Evolutionary conservation across 2,797 vertebrate species (phyloP).

Genomic region (Cephalopachus bancanus): DNA sequence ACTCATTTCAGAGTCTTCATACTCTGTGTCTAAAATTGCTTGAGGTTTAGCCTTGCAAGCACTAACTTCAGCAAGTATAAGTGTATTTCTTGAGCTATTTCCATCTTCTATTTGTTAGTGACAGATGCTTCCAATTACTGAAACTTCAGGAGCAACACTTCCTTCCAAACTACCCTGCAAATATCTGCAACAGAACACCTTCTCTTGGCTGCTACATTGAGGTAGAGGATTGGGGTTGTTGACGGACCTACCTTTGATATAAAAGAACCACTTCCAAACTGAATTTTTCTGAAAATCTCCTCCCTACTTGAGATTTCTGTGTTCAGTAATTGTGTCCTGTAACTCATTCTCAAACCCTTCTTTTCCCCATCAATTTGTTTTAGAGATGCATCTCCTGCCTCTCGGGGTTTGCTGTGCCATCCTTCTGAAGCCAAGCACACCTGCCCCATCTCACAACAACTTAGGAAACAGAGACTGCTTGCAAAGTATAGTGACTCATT

Average conservation of each 20-base stretch:
- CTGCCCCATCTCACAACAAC: background rate
- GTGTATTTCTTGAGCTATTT: conserved; percentile 75
- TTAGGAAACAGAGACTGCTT: background rate
- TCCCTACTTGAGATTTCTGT: background rate
- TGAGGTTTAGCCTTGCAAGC: conserved; percentile 65
- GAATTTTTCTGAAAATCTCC: background rate
- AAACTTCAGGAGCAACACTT: conserved; percentile 63
- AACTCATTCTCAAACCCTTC: background rate
- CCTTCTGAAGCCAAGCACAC: background rate
- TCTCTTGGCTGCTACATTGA: background rate
- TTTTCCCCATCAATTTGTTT: background rate
- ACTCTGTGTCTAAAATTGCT: conserved; percentile 58
- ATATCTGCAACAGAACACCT: conserved; percentile 58
- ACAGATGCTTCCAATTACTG: conserved; percentile 78
- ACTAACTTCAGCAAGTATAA: conserved; percentile 51
- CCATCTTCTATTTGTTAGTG: conserved; percentile 77
- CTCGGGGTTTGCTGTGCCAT: background rate
- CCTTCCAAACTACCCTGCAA: conserved; percentile 67
- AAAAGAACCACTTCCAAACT: conserved; percentile 14
- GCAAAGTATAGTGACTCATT: conserved; percentile 56
- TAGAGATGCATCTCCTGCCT: background rate
- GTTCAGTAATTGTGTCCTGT: background rate
- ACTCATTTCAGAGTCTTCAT: conserved; percentile 8
- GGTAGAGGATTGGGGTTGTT: background rate
- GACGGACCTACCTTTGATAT: background rate